Evolutionary conservation across 2,888 invertebrate species (phyloP), one percentile per base, ranked within the genome.

Genomic region (Ephialtes manifestator): DNA sequence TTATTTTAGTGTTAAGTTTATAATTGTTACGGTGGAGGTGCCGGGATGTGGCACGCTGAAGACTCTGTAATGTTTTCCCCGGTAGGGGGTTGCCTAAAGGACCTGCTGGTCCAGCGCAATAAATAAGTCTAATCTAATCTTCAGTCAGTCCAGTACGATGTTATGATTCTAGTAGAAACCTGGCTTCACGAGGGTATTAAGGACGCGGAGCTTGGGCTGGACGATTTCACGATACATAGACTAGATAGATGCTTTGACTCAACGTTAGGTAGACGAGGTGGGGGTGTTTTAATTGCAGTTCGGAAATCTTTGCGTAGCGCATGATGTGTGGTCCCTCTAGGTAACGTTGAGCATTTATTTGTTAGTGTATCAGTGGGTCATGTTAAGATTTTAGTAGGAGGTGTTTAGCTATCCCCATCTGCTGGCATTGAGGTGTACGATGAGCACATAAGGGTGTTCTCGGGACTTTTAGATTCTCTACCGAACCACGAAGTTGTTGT

Each of bases 161-260:
- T 84, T 15, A 43, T 84, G 3, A 35, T 81, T 2, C 63, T 84
- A 0, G 80, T 80, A 0, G 84, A 84, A n/a, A 84, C 80, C 4
- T 84, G 76, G 76, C 46, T 84, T 7, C 76, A 84, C 51, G 20
- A 43, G 0, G 84, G 71, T 8, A 80, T 84, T 15, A 24, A 8
- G 4, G 67, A 84, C 65, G 60, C 13, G 0, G 84, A 84, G 63
- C 72, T 84, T 0, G 72, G 67, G 18, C 18, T 81, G 0, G 8
- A 4, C 0, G 4, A n/a, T 4, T 81, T 76, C 13, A 31, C 46
- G 24, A 58, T 84, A 0, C 71, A 28, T 31, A 43, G 80, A 18
- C 24, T 28, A 2, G 84, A 84, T 31, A 53, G 76, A 24, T 39
- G 18, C n/a, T n/a, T 8, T 7, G 71, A 60, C 31, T 20, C 18